Percentiles rank a stretch among this genome's conserved stretches.
Conservation (phyloP, 1,140 invertebrate species). For the Lasaia peninsularis region DNA sequence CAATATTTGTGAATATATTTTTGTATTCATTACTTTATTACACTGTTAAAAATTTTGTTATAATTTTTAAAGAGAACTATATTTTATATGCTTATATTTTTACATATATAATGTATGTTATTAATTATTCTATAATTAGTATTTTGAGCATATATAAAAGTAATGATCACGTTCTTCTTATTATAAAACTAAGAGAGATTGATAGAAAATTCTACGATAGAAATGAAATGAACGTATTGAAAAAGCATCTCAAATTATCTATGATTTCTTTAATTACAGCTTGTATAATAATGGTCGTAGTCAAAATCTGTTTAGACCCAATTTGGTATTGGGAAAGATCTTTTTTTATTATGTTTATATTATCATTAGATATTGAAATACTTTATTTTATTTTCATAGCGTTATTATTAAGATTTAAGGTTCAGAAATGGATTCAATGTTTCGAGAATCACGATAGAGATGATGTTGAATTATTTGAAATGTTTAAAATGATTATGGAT, state of each 20-base stretch:
- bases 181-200: not conserved
- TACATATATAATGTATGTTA: not conserved
- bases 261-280: not conserved
- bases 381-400: not conserved
- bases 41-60: not conserved
- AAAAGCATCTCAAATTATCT: not conserved
- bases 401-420: not conserved
- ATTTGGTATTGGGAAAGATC: not conserved
- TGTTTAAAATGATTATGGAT: not conserved
- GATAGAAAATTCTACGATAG: not conserved
- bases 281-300: not conserved
- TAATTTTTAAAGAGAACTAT: not conserved
- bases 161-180: not conserved
- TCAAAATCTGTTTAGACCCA: not conserved
- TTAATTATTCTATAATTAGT: not conserved
- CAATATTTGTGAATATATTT: not conserved
- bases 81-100: not conserved
- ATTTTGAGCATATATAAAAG: not conserved
- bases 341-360: not conserved
- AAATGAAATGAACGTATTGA: not conserved
- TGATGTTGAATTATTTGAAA: not conserved
- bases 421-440: not conserved
- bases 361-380: not conserved
- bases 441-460: not conserved
- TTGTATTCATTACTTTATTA: not conserved